Conservation (phyloP, 2,888 invertebrate genomes). For the Heliconius charithonia region DNA sequence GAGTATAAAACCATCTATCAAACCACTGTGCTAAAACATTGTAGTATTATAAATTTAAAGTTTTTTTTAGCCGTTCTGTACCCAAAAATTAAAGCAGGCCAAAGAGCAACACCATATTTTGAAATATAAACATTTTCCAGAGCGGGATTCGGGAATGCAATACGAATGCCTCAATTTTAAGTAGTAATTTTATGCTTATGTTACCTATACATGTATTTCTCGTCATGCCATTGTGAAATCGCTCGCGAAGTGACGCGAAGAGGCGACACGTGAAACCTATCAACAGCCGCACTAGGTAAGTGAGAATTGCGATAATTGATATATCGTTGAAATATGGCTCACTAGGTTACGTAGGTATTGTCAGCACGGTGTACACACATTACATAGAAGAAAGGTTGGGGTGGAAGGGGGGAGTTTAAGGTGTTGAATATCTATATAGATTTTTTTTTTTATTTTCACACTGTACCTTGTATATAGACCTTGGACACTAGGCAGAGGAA, state of each 20-base stretch:
- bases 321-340: constrained; percentile 31
- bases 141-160: background rate
- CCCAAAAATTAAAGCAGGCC: too few species aligned
- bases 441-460: too few species aligned
- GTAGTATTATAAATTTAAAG: too few species aligned
- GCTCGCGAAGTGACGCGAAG: background rate
- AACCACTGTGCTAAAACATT: too few species aligned
- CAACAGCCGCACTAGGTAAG: background rate
- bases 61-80: too few species aligned
- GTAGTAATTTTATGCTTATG: too few species aligned
- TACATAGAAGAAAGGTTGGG: background rate
- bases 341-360: constrained; percentile 32
- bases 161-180: background rate
- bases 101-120: background rate
- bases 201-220: background rate
- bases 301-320: constrained; percentile 38
- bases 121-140: background rate
- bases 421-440: too few species aligned
- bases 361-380: constrained; percentile 5
- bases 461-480: too few species aligned
- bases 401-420: too few species aligned
- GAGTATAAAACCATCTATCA: too few species aligned
- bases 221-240: constrained; percentile 1
- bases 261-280: constrained; percentile 27
- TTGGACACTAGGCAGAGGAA: too few species aligned